Evolutionary conservation across 53 echinoderm and acorn worm genomes (phyloP).

Genomic region (Mesocentrotus franciscanus): DNA sequence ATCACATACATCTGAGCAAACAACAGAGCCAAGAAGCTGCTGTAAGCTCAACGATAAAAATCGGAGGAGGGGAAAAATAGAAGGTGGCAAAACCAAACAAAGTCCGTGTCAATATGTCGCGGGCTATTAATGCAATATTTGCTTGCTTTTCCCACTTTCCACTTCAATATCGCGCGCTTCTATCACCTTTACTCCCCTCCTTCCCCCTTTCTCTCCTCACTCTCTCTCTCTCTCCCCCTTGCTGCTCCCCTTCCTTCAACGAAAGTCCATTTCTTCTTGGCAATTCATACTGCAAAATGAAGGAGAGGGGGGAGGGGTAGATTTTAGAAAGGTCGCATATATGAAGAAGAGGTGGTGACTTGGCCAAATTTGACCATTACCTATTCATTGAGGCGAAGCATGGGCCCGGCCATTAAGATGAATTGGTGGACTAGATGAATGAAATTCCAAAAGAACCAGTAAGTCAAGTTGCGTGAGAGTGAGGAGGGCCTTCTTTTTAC

Average conservation of each 20-base stretch:
- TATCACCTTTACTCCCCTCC: not conserved
- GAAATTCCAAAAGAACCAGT: too few relatives aligned
- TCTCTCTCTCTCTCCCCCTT: not conserved
- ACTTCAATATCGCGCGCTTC: slow-evolving; percentile 33
- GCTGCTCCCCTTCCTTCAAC: not conserved
- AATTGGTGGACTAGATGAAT: too few relatives aligned
- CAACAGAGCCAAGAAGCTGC: not conserved
- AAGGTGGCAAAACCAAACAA: slow-evolving; percentile 54
- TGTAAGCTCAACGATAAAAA: slow-evolving; percentile 26
- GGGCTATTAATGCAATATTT: slow-evolving; percentile 68
- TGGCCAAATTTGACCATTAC: too few relatives aligned
- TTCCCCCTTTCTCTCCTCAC: not conserved
- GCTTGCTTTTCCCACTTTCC: slow-evolving; percentile 58
- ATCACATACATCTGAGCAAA: slow-evolving; percentile 51
- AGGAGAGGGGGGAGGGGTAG: too few relatives aligned
- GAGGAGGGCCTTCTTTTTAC: too few relatives aligned
- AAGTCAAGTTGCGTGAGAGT: too few relatives aligned
- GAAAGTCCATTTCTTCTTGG: not conserved
- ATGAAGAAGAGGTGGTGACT: too few relatives aligned
- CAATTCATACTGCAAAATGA: too few relatives aligned
- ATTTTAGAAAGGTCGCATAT: not conserved
- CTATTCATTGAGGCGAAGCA: too few relatives aligned
- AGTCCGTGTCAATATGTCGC: slow-evolving; percentile 58
- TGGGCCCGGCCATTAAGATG: too few relatives aligned
- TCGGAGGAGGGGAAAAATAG: slow-evolving; percentile 9